phyloP scores from a whole-genome alignment of 2,888 invertebrate genomes.

The Hirtodrosophila cameraria region DNA sequence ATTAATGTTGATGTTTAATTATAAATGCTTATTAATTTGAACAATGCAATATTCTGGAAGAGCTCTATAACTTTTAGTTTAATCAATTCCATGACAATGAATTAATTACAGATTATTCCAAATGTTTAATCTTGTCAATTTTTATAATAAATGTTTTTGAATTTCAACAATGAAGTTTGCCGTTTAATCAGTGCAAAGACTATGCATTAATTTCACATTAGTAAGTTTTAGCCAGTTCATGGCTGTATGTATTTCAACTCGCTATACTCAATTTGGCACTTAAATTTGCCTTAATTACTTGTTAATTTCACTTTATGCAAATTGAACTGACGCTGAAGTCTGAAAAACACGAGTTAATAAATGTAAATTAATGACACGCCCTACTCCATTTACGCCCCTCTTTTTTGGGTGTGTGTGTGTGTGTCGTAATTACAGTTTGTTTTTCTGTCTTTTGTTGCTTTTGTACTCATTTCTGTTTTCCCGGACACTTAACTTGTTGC shows the following conservation, averaged over 20 bases:
- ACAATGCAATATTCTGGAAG: no score
- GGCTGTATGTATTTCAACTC: neutral
- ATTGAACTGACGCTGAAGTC: slow-evolving; percentile 30
- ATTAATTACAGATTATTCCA: no score
- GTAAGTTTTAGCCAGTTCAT: neutral
- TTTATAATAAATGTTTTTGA: no score
- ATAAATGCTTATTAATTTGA: no score
- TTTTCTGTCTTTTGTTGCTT: slow-evolving; percentile 17
- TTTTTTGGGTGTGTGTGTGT: no score
- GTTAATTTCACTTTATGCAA: slow-evolving; percentile 56
- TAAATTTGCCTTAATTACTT: slow-evolving; percentile 34
- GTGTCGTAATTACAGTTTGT: slow-evolving; percentile 35
- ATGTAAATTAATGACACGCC: slow-evolving; percentile 76
- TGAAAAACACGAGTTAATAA: slow-evolving; percentile 76
- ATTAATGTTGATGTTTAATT: neutral
- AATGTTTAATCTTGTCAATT: no score
- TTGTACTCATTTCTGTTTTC: slow-evolving; percentile 11
- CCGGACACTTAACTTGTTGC: slow-evolving; percentile 55
- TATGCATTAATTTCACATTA: no score
- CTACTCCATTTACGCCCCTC: slow-evolving; percentile 17
- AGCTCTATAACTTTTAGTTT: no score
- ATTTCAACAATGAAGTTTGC: no score
- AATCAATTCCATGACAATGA: no score
- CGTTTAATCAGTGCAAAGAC: no score
- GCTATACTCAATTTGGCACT: slow-evolving; percentile 6